Base-by-base conservation (phyloP, 2,888 invertebrate species). In the Scotopteryx bipunctaria region DNA sequence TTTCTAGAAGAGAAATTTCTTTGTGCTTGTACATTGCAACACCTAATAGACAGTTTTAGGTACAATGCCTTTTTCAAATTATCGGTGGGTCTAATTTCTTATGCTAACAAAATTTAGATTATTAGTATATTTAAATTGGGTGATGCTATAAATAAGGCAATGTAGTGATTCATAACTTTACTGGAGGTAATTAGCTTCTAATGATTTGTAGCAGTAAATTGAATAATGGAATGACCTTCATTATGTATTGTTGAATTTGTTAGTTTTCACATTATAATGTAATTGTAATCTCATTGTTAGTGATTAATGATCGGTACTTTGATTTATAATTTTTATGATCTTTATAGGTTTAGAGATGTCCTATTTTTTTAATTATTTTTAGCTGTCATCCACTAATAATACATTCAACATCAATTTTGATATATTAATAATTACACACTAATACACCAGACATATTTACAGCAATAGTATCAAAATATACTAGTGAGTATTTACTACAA, bases 401-500 rank as follows among this genome's bases (percentile, higher is more conserved):
- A 25, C 32, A 33, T 25, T 41, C 5, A 21, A 33, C n/a, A 48
- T 37, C 8, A 27, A 15, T 36, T 41, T 37, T 15, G 23, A 21
- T 42, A 31, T 13, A 53, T 19, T 38, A 17, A 5, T 17, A 31
- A 4, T 15, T 25, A 33, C 8, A 35, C n/a, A n/a, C n/a, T n/a
- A n/a, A n/a, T n/a, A n/a, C n/a, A n/a, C n/a, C n/a, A 32, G 14
- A 17, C 13, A 41, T 64, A 68, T 69, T 63, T 65, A 71, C 67
- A 56, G 23, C 43, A 53, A 31, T 41, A 43, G 48, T 58, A 58
- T 56, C 44, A 56, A 56, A 53, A 61, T 53, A 50, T 50, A 27
- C 46, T 68, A 67, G 61, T 69, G 71, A 75, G 73, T 74, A 76
- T 78, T 73, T 44, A 63, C 61, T 66, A 61, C 61, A 55, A 42